Percentiles rank a stretch among this genome's conserved stretches.
Conservation (phyloP, 2,797 vertebrate genomes). For the Cetoscarus ocellatus region DNA sequence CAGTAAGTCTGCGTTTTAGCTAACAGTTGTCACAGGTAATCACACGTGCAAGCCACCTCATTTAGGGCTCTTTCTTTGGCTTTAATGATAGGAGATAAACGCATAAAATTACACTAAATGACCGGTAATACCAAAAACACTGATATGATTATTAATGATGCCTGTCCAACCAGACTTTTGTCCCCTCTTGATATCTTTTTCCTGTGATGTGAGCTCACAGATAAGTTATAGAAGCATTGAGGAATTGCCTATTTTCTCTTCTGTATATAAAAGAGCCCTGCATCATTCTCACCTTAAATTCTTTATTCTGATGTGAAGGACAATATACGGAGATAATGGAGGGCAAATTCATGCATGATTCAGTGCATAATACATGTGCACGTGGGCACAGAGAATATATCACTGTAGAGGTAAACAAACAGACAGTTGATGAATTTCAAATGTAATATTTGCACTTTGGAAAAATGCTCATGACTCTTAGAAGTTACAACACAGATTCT, state of each 20-base stretch:
- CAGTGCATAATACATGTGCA: no score
- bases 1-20: slow-evolving; percentile 34
- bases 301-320: slow-evolving; percentile 1
- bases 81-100: slow-evolving; percentile 16
- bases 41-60: neutral
- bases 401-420: no score
- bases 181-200: neutral
- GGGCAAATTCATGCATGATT: no score
- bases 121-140: slow-evolving; percentile 14
- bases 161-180: slow-evolving; percentile 24
- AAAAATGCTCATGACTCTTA: neutral
- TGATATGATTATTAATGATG: slow-evolving; percentile 32
- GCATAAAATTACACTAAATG: slow-evolving; percentile 35
- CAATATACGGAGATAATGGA: no score
- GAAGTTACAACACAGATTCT: neutral
- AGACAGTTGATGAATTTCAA: no score
- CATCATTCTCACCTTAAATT: neutral
- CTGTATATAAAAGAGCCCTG: no score
- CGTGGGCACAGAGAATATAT: no score
- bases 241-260: no score
- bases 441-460: no score
- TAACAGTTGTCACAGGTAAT: slow-evolving; percentile 23
- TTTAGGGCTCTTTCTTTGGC: slow-evolving; percentile 4
- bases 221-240: no score
- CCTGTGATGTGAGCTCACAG: no score